These are phyloP conservation scores for Plecturocebus donacophilus DNA, from an alignment of 2,113 vertebrate genomes.

Conservation along the genomic window DNA sequence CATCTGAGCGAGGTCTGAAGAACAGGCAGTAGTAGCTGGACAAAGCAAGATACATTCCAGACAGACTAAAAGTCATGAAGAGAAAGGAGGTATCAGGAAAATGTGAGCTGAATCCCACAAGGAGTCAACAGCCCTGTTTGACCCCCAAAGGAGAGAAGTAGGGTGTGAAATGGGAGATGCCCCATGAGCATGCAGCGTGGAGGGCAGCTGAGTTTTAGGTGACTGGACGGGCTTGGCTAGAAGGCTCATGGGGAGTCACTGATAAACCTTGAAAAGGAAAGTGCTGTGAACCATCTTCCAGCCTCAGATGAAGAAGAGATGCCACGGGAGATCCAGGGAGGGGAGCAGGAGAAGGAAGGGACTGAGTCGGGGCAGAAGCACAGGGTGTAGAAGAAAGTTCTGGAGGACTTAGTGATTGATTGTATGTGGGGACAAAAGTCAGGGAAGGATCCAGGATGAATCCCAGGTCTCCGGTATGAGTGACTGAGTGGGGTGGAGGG, in stretches of 20 bases:
- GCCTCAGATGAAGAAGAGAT: neutral
- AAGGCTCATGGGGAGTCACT: neutral
- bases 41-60: neutral
- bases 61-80: neutral
- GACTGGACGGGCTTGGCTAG: neutral
- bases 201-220: neutral
- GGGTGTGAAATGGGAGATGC: no score
- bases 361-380: neutral
- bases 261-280: neutral
- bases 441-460: neutral
- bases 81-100: neutral
- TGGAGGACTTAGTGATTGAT: neutral
- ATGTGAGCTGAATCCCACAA: no score
- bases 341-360: no score
- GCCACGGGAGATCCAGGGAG: accelerated
- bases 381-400: neutral
- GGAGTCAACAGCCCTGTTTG: neutral
- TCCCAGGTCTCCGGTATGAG: neutral
- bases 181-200: accelerated
- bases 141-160: neutral
- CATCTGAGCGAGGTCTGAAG: neutral
- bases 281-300: neutral
- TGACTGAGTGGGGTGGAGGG: no score
- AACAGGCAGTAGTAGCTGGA: neutral
- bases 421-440: no score